Evolutionary conservation across 1,140 invertebrate species (phyloP).

Genomic region (Drosophila nigrodunni): DNA sequence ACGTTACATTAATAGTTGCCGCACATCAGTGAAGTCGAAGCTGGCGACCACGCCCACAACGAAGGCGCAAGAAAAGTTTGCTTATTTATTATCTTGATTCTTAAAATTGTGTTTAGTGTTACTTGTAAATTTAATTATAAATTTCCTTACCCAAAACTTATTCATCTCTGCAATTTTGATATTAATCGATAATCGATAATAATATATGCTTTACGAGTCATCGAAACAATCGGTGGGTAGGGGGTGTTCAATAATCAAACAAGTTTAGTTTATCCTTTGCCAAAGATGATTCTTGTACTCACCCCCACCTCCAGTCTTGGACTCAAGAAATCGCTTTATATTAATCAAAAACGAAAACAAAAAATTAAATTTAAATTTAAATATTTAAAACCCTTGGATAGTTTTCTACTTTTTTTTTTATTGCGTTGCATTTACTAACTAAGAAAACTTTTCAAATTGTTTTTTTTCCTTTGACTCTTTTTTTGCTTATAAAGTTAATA

Average conservation of each 20-base stretch:
- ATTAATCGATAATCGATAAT: constrained; percentile 18
- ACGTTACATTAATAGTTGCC: constrained; percentile 10
- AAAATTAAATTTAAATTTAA: constrained; percentile 2
- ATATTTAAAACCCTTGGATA: constrained; percentile 45
- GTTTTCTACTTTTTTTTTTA: constrained; percentile 23
- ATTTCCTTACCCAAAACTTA: constrained; percentile 4
- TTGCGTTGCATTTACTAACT: constrained; percentile 67
- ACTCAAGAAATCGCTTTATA: constrained; percentile 22
- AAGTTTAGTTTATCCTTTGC: constrained; percentile 40
- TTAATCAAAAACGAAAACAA: constrained; percentile 27
- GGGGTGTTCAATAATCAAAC: constrained; percentile 31
- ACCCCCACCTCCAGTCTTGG: constrained; percentile 1
- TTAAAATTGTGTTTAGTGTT: constrained; percentile 33
- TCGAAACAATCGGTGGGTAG: background rate
- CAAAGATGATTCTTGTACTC: constrained; percentile 48
- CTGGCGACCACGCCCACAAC: constrained; percentile 33
- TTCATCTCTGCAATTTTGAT: constrained; percentile 16
- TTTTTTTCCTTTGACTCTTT: constrained; percentile 33
- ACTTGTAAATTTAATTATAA: constrained; percentile 23
- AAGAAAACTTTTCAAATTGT: constrained; percentile 37
- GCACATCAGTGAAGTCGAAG: constrained; percentile 19
- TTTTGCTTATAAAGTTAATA: constrained; percentile 60
- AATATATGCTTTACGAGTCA: constrained; percentile 27
- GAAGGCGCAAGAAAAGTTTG: constrained; percentile 36
- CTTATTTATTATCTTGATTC: constrained; percentile 15